Evolutionary conservation across 2,113 vertebrate genomes (phyloP).

Genomic region (Rhinopomastus cyanomelas): DNA sequence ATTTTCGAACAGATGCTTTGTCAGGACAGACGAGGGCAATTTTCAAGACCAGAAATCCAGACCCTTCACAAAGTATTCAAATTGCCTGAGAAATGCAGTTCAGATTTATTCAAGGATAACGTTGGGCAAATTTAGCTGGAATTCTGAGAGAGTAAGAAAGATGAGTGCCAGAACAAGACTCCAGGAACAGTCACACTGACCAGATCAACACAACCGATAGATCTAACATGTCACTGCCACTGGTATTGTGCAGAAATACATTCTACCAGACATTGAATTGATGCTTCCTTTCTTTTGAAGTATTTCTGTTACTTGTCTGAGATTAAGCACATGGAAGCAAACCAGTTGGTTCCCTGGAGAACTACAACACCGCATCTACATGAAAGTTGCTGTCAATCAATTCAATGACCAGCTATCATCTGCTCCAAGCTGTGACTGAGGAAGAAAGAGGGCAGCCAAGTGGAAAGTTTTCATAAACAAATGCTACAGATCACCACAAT

Average conservation of each 20-base stretch:
- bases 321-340: accelerated
- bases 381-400: background rate
- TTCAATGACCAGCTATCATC: background rate
- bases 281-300: background rate
- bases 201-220: background rate
- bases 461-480: background rate
- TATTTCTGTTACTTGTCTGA: background rate
- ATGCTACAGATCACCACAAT: background rate
- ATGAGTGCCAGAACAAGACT: background rate
- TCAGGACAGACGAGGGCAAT: background rate
- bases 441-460: background rate
- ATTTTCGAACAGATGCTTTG: background rate
- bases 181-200: background rate
- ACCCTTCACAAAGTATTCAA: background rate
- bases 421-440: background rate
- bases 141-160: background rate
- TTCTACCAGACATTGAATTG: background rate
- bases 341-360: background rate
- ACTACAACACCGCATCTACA: background rate
- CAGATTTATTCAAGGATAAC: background rate
- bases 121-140: background rate
- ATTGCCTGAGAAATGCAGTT: background rate
- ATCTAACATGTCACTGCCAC: background rate
- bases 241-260: background rate
- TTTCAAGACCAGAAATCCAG: background rate